Evolutionary conservation across 2,888 invertebrate genomes (phyloP), one percentile per base, ranked within the genome.

Genomic region (Liposcelis brunnea): DNA sequence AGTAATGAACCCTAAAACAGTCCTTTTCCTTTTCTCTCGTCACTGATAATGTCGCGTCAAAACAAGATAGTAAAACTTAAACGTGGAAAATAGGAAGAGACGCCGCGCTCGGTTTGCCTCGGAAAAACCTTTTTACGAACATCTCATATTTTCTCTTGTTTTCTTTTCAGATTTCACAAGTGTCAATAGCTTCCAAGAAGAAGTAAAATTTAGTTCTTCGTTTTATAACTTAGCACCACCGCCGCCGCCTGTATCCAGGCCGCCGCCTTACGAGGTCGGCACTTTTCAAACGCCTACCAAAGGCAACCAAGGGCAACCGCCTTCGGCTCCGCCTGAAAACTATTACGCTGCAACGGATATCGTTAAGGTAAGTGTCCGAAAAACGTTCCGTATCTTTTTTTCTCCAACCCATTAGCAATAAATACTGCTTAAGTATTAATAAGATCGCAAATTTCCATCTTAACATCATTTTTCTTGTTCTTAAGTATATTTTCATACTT

Each of bases 311-410:
- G n/a, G n/a, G 4, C 26, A 26, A 8, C 26, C 4, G 26, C 26
- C 26, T 26, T 26, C 26, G 26, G 10, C 46, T 12, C 51, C 50
- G 15, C 43, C 46, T 12, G 75, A 75, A 57, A 77, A 75, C 55
- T 80, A 80, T 62, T 83, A 83, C 58, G 82, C 82, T 1, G 81
- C 82, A 35, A 82, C 81, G 2, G 82, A 83, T 58, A 81, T 83
- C 55, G 72, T 81, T 55, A 80, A 75, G 66, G 74, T 75, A 61
- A 58, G 59, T 52, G 26, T 26, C 26, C 26, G 8, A 26, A 26
- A 26, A 26, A 26, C 4, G 8, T 8, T 8, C 26, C 26, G 5
- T 8, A 26, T 26, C 26, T 26, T 26, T 6, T 26, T 8, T 26
- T 26, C 8, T 8, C 4, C 8, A 26, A 26, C 4, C 4, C 5